A percentile compares a stretch with the other conserved stretches of the same genome.
These are phyloP conservation scores for Pollimyrus isidori DNA, from an alignment of 2,113 vertebrate species.

Conservation along the genomic window DNA sequence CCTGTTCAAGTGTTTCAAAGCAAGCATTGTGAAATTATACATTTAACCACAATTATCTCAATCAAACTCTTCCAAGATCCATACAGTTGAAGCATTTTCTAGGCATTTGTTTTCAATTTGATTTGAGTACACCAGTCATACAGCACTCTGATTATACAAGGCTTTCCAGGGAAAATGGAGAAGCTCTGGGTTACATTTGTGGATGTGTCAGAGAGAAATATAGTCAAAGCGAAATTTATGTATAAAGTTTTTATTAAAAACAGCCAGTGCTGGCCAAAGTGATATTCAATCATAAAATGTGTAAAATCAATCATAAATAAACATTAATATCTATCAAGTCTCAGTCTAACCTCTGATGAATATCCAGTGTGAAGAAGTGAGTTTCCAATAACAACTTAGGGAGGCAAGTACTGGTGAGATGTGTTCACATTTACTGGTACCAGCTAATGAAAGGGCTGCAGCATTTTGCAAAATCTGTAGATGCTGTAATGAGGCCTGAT, in stretches of 20 bases:
- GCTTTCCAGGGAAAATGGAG: not conserved
- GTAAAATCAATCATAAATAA: not conserved
- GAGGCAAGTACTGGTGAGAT: not conserved
- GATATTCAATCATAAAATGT: not conserved
- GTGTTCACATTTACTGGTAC: not conserved
- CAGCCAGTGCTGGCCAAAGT: not conserved
- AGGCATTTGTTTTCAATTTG: not conserved
- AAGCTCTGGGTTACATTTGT: not conserved
- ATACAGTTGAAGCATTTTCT: not conserved
- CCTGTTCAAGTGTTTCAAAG: conserved; percentile 4
- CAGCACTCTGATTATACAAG: not conserved
- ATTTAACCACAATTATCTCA: conserved; percentile 9
- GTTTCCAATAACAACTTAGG: not conserved
- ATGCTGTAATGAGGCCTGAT: not conserved
- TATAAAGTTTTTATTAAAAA: not conserved
- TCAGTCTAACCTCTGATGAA: not conserved
- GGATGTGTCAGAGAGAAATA: not conserved
- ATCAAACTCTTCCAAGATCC: conserved; percentile 3
- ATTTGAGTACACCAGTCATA: not conserved
- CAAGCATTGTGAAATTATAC: conserved; percentile 3
- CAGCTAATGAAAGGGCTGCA: not conserved
- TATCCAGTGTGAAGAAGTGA: not conserved
- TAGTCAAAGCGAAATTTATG: not conserved
- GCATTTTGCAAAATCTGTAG: not conserved
- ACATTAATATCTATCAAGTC: not conserved